Evolutionary conservation across 1,140 invertebrate species (phyloP), one percentile per base, ranked within the genome.

Genomic region (Hylaeus anthracinus): DNA sequence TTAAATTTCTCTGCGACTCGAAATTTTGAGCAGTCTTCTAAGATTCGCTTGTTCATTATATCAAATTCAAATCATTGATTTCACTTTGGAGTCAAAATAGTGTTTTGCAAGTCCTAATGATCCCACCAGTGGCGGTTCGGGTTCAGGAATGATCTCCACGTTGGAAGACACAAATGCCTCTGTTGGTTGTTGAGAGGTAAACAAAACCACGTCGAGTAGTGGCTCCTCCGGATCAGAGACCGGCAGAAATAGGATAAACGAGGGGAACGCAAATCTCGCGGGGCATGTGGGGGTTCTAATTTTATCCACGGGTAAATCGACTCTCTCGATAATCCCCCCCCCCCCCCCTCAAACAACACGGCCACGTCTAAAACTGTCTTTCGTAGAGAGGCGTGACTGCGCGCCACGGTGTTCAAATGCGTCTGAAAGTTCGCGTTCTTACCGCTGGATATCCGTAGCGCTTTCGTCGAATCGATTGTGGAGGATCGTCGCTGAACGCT

Each of bases 321-420:
- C 78, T 79, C 75, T 74, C 63, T 56, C 61, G 82, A 84, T 82
- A 26, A 0, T 26, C 26, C 26, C 0, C 26, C 26, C 26, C 26
- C 26, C 26, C 26, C 26, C 63, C 58, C 67, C 53, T 56, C 60
- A 74, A 65, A 84, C 82, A 61, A 77, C 55, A 51, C 53, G 51
- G 60, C n/a, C 64, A 75, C 60, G 14, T 78, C 83, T 88, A 88
- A 88, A 88, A 85, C 53, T 73, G 83, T 82, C 55, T 63, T 82
- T 48, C 63, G n/a, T 6, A 48, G 37, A 9, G 53, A 81, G 53
- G 41, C 63, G 58, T 66, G 56, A 66, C 51, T 55, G 71, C 72
- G 83, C 85, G 69, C 63, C 73, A 72, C 81, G 80, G 73, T 78
- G 69, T 87, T 88, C 64, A 51, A 83, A 74, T 80, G 26, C 66